Conservation (phyloP, 2,797 vertebrate species). For the Gambelia wislizenii region DNA sequence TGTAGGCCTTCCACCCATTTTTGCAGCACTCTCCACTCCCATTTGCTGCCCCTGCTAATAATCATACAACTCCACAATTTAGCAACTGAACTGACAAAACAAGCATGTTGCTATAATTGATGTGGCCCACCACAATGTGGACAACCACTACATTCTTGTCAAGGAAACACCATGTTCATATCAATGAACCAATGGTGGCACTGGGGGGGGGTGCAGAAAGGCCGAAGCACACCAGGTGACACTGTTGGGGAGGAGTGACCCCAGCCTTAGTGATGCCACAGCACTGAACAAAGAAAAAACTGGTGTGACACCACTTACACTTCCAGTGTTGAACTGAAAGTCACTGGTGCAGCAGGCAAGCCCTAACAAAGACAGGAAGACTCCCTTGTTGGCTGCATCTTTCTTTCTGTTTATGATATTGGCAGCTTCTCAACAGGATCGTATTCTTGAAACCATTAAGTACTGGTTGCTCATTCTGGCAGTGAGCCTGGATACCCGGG, state of each 20-base stretch:
- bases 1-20: too few species aligned
- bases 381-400: neutral
- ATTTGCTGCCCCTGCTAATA: too few species aligned
- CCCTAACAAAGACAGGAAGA: neutral
- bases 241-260: too few species aligned
- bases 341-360: neutral
- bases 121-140: neutral
- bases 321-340: neutral
- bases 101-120: too few species aligned
- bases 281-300: neutral
- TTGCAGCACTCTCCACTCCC: too few species aligned
- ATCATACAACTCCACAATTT: too few species aligned
- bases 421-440: neutral
- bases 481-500: neutral
- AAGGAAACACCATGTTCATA: neutral
- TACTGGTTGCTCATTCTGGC: neutral
- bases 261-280: too few species aligned
- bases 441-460: neutral
- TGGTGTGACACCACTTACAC: neutral
- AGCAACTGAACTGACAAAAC: neutral
- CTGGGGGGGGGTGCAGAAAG: too few species aligned
- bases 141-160: neutral
- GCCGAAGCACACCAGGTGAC: too few species aligned
- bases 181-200: neutral
- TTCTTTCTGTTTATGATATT: neutral